Conservation (phyloP, 2,888 invertebrate species). For the Timema podura region DNA sequence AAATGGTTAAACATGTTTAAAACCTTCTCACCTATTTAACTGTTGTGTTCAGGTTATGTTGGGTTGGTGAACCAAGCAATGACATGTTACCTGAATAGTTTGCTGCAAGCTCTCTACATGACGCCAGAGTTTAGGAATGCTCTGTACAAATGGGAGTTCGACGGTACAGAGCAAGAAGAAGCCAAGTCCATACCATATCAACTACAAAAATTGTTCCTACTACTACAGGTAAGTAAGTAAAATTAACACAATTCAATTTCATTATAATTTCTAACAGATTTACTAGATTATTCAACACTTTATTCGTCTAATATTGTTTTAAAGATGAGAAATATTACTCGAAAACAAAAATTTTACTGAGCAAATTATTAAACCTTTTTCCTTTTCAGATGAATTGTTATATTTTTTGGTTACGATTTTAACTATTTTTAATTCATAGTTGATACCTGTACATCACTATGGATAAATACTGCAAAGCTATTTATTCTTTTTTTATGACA, state of each 20-base stretch:
- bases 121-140: conserved; percentile 90
- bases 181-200: conserved; percentile 78
- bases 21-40: not conserved
- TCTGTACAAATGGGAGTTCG: conserved; percentile 77
- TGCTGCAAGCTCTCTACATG: conserved; percentile 84
- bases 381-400: no score
- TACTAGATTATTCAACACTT: no score
- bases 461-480: no score
- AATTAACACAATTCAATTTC: not conserved
- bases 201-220: conserved; percentile 78
- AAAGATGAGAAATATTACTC: no score
- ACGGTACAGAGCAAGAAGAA: conserved; percentile 59
- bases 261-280: no score
- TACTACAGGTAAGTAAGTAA: conserved; percentile 59
- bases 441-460: no score
- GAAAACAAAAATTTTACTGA: no score
- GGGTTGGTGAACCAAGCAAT: conserved; percentile 86
- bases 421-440: no score
- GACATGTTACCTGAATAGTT: conserved; percentile 88
- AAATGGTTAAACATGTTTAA: not conserved
- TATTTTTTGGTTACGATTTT: no score
- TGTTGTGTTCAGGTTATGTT: conserved; percentile 54
- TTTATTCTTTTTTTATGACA: no score
- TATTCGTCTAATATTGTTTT: no score
- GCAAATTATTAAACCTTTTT: no score